These are phyloP conservation scores for Hydra vulgaris DNA, from an alignment of 30 jellyfish, hydroid and myxozoan genomes.

Conservation along the genomic window DNA sequence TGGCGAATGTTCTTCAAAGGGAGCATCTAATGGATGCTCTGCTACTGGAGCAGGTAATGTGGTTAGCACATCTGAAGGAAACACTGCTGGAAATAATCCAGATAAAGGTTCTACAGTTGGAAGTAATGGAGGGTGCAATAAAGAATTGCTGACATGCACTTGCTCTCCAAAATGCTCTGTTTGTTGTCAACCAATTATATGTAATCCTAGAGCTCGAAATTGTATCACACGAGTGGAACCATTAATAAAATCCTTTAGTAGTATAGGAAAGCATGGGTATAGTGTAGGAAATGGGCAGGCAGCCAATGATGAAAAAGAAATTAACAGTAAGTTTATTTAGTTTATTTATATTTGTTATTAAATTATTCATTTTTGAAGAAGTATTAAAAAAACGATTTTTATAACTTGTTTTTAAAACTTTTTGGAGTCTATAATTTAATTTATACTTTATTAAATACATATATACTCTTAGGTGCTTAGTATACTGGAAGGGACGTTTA, in stretches of 20 bases:
- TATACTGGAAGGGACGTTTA: too few relatives aligned
- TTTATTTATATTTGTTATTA: neutral
- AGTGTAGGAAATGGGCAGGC: neutral
- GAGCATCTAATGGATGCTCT: too few relatives aligned
- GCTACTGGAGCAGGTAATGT: neutral
- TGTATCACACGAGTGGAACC: slow-evolving; percentile 3
- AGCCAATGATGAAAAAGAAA: slow-evolving; percentile 24
- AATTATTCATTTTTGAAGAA: neutral
- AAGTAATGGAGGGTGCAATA: neutral
- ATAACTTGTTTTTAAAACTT: too few relatives aligned
- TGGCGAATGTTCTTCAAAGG: too few relatives aligned
- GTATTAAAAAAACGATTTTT: too few relatives aligned
- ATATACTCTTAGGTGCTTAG: too few relatives aligned
- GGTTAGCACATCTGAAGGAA: neutral
- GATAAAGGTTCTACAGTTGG: neutral
- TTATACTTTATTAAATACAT: too few relatives aligned
- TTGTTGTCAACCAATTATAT: slow-evolving; percentile 12
- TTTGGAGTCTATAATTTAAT: too few relatives aligned
- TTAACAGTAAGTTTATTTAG: slow-evolving; percentile 35
- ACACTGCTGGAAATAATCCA: neutral
- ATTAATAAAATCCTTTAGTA: slow-evolving; percentile 6
- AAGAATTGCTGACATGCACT: neutral
- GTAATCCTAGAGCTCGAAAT: slow-evolving; percentile 29
- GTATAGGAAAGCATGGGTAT: neutral
- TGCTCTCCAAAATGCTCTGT: slow-evolving; percentile 13